Percentiles rank a stretch among this genome's conserved stretches.
These are phyloP conservation scores for Mesopsocus fuscifrons DNA, from an alignment of 2,888 invertebrate species.

Conservation along the genomic window DNA sequence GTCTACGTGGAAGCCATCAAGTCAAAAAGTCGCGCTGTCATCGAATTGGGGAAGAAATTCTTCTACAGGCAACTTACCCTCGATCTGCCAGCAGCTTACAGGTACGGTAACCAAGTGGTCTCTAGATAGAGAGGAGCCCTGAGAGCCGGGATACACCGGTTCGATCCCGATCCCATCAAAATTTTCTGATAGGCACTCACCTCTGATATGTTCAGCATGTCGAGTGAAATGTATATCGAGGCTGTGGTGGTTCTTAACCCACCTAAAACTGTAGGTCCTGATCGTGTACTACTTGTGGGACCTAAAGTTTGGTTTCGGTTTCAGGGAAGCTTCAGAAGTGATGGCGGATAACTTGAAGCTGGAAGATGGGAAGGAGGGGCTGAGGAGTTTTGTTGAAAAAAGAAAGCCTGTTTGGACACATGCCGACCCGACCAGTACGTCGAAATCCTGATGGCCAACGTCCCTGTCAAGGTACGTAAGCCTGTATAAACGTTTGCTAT, in stretches of 20 bases:
- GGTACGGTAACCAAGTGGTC: too few species aligned
- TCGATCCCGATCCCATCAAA: too few species aligned
- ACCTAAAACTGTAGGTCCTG: too few species aligned
- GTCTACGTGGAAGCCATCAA: slow-evolving; percentile 51
- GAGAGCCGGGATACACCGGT: too few species aligned
- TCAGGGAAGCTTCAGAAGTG: slow-evolving; percentile 41
- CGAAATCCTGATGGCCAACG: not conserved
- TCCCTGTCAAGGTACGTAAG: too few species aligned
- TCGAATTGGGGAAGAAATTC: slow-evolving; percentile 73
- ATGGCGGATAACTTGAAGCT: slow-evolving; percentile 75
- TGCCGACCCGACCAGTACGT: slow-evolving; percentile 10
- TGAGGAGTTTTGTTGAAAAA: slow-evolving; percentile 75
- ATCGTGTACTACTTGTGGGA: too few species aligned
- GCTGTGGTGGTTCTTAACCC: too few species aligned
- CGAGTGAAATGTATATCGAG: too few species aligned
- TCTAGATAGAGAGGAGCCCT: too few species aligned
- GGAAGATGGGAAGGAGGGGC: slow-evolving; percentile 79
- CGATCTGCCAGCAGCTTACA: slow-evolving; percentile 53
- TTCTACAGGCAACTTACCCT: slow-evolving; percentile 68
- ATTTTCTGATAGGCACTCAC: too few species aligned
- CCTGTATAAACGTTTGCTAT: not conserved
- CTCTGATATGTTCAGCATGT: too few species aligned
- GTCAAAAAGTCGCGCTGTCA: slow-evolving; percentile 60
- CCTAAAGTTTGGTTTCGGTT: too few species aligned
- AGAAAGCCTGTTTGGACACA: slow-evolving; percentile 59